phyloP scores from a whole-genome alignment of 2,113 vertebrate genomes.

The Alectura lathami region DNA sequence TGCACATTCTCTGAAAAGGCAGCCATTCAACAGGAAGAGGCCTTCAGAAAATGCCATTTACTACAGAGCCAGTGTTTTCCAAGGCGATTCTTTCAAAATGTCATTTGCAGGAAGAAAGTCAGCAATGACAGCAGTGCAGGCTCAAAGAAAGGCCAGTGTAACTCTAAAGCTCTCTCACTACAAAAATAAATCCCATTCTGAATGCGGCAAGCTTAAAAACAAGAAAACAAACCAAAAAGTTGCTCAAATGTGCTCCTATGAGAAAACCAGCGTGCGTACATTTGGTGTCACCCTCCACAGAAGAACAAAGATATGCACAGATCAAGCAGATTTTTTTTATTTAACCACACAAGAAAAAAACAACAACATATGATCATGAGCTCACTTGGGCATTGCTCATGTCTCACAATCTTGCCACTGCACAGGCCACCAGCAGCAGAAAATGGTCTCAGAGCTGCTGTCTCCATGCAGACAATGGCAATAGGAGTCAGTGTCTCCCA shows the following conservation, averaged over 20 bases:
- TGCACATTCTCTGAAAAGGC: not conserved
- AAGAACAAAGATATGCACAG: not conserved
- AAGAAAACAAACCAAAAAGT: not conserved
- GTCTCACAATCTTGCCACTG: not conserved
- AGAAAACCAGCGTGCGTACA: not conserved
- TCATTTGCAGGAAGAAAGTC: conserved; percentile 6
- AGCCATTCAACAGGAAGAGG: not conserved
- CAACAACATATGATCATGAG: not conserved
- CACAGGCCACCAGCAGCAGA: fast-evolving
- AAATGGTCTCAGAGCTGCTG: not conserved
- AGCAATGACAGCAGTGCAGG: not conserved
- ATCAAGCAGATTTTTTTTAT: not conserved
- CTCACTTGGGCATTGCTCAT: not conserved
- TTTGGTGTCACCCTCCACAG: not conserved
- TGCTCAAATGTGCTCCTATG: not conserved
- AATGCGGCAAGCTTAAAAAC: not conserved
- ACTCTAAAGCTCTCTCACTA: not conserved
- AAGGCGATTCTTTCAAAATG: not conserved
- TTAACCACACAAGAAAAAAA: not conserved
- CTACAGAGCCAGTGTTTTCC: not conserved
- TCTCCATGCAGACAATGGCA: not conserved
- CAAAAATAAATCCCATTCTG: not conserved
- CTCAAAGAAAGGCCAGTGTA: not conserved
- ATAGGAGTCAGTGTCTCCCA: not conserved
- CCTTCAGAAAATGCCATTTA: conserved; percentile 9